Conservation (phyloP, 2,113 vertebrate species). For the Polypterus bichir region DNA sequence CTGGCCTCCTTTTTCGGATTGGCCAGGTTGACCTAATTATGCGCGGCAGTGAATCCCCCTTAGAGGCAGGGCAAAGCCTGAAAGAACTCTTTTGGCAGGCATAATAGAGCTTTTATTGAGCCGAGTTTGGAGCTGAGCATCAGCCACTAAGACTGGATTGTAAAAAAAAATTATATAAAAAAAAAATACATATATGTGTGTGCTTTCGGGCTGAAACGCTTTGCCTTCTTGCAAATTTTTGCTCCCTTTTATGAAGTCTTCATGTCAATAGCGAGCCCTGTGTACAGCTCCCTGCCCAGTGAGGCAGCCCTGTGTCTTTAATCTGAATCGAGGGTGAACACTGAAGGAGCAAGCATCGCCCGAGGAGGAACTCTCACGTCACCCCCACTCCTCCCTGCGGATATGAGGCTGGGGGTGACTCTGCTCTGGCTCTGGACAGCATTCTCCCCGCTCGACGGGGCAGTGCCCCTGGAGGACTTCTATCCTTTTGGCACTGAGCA, state of each 20-base stretch:
- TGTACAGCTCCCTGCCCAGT: no score
- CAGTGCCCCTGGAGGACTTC: constrained; percentile 74
- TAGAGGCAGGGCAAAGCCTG: constrained; percentile 52
- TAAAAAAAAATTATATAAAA: constrained; percentile 25
- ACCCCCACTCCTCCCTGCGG: constrained; percentile 22
- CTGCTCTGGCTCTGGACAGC: constrained; percentile 41
- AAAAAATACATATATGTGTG: background rate
- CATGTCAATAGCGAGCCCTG: no score
- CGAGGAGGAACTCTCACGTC: no score
- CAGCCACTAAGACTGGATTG: constrained; percentile 63
- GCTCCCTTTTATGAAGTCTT: constrained; percentile 2
- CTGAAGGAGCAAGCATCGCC: no score
- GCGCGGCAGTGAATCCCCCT: constrained; percentile 59
- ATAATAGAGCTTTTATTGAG: constrained; percentile 74
- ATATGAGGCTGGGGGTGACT: constrained; percentile 39
- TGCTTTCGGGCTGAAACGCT: constrained; percentile 40
- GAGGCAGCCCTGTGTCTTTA: no score
- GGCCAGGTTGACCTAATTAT: constrained; percentile 52
- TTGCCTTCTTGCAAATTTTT: constrained; percentile 39
- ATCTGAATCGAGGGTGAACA: no score
- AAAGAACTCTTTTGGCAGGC: constrained; percentile 68
- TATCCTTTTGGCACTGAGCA: constrained; percentile 70
- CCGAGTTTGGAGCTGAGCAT: constrained; percentile 65
- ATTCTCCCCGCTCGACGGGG: constrained; percentile 38
- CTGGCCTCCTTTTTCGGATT: constrained; percentile 43